These are phyloP conservation scores for Epirrita christyi DNA, from an alignment of 2,888 invertebrate species.

Conservation along the genomic window DNA sequence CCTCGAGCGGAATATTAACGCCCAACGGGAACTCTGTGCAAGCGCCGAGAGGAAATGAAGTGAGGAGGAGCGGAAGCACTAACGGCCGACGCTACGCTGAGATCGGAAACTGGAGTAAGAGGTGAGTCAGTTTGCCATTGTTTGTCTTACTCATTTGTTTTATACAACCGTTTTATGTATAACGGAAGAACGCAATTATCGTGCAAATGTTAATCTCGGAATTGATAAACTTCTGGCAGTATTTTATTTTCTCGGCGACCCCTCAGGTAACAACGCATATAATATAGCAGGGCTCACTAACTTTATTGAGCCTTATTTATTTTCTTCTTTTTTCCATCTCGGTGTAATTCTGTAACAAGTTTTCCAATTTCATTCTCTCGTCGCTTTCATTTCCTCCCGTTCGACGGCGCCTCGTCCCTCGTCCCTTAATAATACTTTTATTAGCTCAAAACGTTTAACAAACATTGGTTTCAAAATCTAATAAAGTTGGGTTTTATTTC, in stretches of 20 bases:
- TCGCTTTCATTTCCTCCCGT: conserved; percentile 81
- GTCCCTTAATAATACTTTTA: conserved; percentile 81
- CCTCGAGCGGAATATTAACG: conserved; percentile 79
- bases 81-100: conserved; percentile 85
- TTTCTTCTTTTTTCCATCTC: conserved; percentile 72
- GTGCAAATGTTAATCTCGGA: conserved; percentile 22
- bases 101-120: conserved; percentile 85
- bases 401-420: conserved; percentile 62
- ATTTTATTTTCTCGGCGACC: conserved; percentile 30
- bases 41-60: conserved; percentile 81
- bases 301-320: conserved; percentile 73
- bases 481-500: conserved; percentile 70
- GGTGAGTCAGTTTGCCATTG: conserved; percentile 63
- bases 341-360: conserved; percentile 80
- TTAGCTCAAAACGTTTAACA: conserved; percentile 82
- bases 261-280: conserved; percentile 29
- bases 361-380: conserved; percentile 84
- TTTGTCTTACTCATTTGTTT: conserved; percentile 42
- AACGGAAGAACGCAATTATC: conserved; percentile 37
- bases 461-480: conserved; percentile 78
- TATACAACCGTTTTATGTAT: conserved; percentile 28
- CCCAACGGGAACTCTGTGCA: conserved; percentile 80
- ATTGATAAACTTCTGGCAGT: conserved; percentile 28
- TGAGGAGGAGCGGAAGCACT: conserved; percentile 79
- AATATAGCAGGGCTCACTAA: conserved; percentile 54